Percentiles rank a stretch among this genome's conserved stretches.
Evolutionary conservation across 2,797 vertebrate genomes (phyloP).

Genomic region (Acestrorhynchus altus): DNA sequence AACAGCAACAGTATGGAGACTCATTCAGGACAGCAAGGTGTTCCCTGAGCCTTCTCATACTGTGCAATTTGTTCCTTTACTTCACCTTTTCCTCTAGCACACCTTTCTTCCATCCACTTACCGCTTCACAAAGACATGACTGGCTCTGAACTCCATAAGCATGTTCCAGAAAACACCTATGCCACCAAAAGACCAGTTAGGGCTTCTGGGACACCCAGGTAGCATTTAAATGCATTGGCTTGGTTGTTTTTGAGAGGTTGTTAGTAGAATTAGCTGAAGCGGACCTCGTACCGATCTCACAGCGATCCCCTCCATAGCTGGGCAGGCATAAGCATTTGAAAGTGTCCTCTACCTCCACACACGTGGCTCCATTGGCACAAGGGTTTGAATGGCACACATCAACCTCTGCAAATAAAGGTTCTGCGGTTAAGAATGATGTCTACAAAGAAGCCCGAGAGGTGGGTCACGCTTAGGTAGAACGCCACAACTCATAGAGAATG

Average conservation of each 20-base stretch:
- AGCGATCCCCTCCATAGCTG: constrained; percentile 96
- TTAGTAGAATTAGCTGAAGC: constrained; percentile 95
- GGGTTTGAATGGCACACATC: constrained; percentile 96
- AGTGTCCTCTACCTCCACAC: constrained; percentile 89
- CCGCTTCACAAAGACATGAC: constrained; percentile 1
- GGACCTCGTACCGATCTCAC: constrained; percentile 93
- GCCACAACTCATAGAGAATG: constrained; percentile 54
- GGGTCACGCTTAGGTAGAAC: constrained; percentile 32
- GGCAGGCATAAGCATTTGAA: constrained; percentile 99
- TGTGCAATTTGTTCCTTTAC: constrained; percentile 53
- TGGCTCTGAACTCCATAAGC: background rate
- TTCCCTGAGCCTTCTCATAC: constrained; percentile 14
- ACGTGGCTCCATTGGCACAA: constrained; percentile 98
- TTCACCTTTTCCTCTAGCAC: constrained; percentile 18
- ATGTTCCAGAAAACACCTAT: constrained; percentile 15
- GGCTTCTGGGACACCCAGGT: constrained; percentile 10
- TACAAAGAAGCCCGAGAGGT: constrained; percentile 64
- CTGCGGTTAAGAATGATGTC: constrained; percentile 83
- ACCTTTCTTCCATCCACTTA: constrained; percentile 5
- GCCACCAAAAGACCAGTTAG: constrained; percentile 13
- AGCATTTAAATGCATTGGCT: constrained; percentile 44
- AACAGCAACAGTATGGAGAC: constrained; percentile 21
- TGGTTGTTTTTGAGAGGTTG: constrained; percentile 69
- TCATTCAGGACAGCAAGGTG: background rate
- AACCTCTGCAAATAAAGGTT: constrained; percentile 95